phyloP scores from a whole-genome alignment of 2,888 invertebrate genomes.

The Parnassius orleans region DNA sequence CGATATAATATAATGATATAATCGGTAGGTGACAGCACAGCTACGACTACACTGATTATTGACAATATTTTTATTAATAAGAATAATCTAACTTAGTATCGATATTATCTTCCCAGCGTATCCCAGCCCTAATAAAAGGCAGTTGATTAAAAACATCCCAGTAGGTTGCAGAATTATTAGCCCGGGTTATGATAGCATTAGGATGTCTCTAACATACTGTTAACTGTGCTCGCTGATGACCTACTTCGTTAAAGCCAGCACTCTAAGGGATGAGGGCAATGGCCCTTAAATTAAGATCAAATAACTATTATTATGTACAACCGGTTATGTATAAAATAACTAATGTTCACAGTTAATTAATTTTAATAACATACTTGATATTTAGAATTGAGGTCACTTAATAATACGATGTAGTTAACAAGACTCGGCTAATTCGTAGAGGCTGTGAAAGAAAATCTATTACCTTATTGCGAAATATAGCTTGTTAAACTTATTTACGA shows the following conservation, averaged over 20 bases:
- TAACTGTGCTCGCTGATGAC: background rate
- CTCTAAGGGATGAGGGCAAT: background rate
- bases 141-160: slow-evolving; percentile 43
- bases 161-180: slow-evolving; percentile 40
- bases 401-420: no score
- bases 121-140: slow-evolving; percentile 30
- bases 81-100: background rate
- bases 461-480: no score
- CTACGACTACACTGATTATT: no score
- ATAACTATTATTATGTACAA: no score
- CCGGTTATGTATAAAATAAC: no score
- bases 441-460: no score
- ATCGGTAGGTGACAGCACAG: no score
- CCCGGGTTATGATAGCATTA: slow-evolving; percentile 25
- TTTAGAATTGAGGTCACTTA: background rate
- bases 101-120: slow-evolving; percentile 8
- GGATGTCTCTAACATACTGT: slow-evolving; percentile 1
- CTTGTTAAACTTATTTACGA: no score
- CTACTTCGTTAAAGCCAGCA: background rate
- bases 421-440: no score
- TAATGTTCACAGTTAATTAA: background rate
- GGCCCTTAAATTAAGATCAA: background rate
- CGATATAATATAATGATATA: no score
- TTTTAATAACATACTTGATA: background rate
- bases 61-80: no score